Evolutionary conservation across 2,888 invertebrate genomes (phyloP).

Genomic region (Cephus spinipes): DNA sequence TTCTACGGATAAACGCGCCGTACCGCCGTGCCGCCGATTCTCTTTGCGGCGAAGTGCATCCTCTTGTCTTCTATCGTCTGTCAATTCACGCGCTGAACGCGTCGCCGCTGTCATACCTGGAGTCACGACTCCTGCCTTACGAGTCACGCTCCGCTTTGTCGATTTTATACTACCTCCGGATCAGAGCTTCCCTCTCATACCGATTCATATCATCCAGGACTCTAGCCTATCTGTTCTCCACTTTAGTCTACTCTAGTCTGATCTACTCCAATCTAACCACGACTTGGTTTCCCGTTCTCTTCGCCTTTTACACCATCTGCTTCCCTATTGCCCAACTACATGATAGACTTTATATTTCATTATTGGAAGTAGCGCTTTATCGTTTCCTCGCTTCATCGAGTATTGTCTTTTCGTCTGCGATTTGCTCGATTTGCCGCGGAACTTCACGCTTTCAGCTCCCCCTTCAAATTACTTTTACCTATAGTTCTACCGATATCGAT

Average conservation of each 20-base stretch:
- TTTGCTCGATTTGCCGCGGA: background rate
- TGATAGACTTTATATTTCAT: background rate
- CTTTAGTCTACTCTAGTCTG: background rate
- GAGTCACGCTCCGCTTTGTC: background rate
- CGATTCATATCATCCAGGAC: background rate
- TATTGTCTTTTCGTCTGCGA: background rate
- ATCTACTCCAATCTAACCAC: background rate
- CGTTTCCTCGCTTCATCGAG: background rate
- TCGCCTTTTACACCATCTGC: background rate
- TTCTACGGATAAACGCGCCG: conserved; percentile 55
- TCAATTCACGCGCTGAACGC: conserved; percentile 18
- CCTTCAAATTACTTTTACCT: background rate
- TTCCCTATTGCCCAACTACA: background rate
- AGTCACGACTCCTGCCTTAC: background rate
- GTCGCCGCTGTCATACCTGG: conserved; percentile 10
- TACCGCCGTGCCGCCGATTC: conserved; percentile 28
- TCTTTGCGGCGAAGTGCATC: conserved; percentile 1
- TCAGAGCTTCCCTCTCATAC: background rate
- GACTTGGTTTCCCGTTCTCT: background rate
- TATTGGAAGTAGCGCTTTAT: background rate
- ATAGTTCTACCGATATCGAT: background rate
- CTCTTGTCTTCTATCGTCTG: conserved; percentile 9
- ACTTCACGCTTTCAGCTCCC: background rate
- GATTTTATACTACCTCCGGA: background rate
- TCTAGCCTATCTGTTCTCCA: background rate